phyloP scores from a whole-genome alignment of 1,140 invertebrate genomes.

The Drosophila santomea region DNA sequence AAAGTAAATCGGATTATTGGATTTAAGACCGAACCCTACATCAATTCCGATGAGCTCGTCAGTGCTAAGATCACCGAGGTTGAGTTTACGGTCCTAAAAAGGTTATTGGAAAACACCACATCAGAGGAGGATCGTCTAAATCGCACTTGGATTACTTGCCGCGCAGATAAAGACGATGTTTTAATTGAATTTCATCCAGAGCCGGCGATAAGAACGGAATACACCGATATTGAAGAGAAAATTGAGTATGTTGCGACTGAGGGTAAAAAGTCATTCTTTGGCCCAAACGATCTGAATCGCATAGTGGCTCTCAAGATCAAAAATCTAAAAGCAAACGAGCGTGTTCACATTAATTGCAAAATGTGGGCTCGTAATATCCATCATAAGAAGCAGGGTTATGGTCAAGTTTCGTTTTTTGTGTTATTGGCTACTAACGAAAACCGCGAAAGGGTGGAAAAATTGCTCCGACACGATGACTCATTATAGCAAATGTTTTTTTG shows the following conservation, averaged over 20 bases:
- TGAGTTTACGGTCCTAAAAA: constrained; percentile 21
- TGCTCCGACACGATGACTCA: constrained; percentile 4
- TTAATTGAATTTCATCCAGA: constrained; percentile 40
- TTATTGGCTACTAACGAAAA: not conserved
- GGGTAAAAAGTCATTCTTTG: constrained; percentile 3
- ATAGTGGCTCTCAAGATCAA: constrained; percentile 51
- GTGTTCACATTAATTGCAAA: constrained; percentile 33
- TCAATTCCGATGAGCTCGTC: constrained; percentile 9
- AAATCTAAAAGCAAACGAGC: constrained; percentile 23
- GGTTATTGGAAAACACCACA: constrained; percentile 1
- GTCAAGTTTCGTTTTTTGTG: constrained; percentile 34
- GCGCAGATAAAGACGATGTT: not conserved
- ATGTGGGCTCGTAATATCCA: constrained; percentile 57
- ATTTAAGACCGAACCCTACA: constrained; percentile 40
- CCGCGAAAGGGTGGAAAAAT: not conserved
- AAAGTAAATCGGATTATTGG: constrained; percentile 64
- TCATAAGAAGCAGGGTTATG: constrained; percentile 2
- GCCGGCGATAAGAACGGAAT: constrained; percentile 34
- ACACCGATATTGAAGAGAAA: constrained; percentile 22
- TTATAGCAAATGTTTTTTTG: constrained; percentile 1
- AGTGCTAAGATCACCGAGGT: not conserved
- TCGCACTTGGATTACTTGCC: constrained; percentile 60
- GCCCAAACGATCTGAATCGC: constrained; percentile 42
- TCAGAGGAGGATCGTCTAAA: constrained; percentile 1
- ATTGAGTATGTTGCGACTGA: not conserved